Evolutionary conservation across 2,888 invertebrate genomes (phyloP).

Genomic region (Eupithecia subfuscata): DNA sequence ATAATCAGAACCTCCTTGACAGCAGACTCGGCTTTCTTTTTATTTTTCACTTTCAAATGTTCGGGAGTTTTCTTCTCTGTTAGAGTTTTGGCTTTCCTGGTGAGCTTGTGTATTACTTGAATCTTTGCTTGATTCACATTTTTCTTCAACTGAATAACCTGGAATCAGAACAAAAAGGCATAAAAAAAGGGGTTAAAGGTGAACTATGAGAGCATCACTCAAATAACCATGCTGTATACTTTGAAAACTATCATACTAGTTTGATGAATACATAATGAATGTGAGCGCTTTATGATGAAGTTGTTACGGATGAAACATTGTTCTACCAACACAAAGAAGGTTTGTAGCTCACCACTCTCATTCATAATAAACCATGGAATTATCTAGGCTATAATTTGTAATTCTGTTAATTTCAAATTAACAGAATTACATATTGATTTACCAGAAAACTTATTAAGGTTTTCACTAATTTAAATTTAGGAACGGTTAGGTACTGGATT

Average conservation of each 20-base stretch:
- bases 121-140: slow-evolving; percentile 74
- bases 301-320: background rate
- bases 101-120: slow-evolving; percentile 76
- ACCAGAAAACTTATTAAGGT: too few species aligned
- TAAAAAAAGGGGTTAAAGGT: background rate
- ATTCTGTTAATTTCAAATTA: too few species aligned
- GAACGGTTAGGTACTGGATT: background rate
- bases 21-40: slow-evolving; percentile 72
- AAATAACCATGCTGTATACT: background rate
- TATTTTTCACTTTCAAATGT: slow-evolving; percentile 65
- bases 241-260: background rate
- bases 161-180: slow-evolving; percentile 44
- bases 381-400: too few species aligned
- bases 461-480: too few species aligned
- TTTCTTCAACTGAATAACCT: slow-evolving; percentile 75
- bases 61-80: slow-evolving; percentile 70
- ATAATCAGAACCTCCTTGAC: slow-evolving; percentile 75
- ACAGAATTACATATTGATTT: too few species aligned
- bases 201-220: background rate
- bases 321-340: background rate
- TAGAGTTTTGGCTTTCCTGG: slow-evolving; percentile 74
- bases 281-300: background rate
- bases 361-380: background rate
- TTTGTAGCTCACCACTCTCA: background rate
- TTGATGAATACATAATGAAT: background rate